Evolutionary conservation across 35 echinoderm and acorn worm species (phyloP).

Genomic region (Ophiothrix spiculata): DNA sequence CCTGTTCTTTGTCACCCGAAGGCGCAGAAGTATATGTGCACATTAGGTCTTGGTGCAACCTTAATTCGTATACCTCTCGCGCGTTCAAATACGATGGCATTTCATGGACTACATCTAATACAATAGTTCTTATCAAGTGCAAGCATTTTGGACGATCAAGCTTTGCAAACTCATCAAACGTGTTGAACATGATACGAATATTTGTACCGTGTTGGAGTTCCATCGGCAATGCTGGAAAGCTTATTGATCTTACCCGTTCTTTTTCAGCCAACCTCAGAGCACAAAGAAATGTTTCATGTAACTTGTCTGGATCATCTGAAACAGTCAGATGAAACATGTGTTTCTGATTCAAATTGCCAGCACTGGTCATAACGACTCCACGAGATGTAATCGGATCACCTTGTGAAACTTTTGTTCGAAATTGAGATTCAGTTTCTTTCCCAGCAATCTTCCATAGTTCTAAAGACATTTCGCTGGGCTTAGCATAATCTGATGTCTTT

Average conservation of each 20-base stretch:
- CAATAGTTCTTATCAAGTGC: not conserved
- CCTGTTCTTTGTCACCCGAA: not conserved
- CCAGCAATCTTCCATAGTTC: not conserved
- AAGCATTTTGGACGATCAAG: not conserved
- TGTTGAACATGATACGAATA: not conserved
- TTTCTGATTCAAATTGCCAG: not conserved
- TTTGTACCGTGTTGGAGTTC: not conserved
- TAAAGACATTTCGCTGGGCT: not conserved
- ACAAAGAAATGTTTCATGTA: not conserved
- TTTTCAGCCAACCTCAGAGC: not conserved
- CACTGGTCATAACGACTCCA: not conserved
- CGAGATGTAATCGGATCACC: not conserved
- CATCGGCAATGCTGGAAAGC: not conserved
- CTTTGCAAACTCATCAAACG: not conserved
- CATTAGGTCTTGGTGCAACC: not conserved
- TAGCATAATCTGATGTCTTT: too few relatives aligned
- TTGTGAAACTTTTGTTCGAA: not conserved
- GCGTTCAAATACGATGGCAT: not conserved
- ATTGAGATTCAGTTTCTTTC: not conserved
- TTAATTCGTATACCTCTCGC: not conserved
- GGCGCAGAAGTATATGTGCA: not conserved
- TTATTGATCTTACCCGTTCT: not conserved
- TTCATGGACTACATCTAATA: not conserved
- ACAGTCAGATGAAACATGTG: not conserved
- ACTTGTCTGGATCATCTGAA: not conserved